Evolutionary conservation across 2,797 vertebrate species (phyloP).

Genomic region (Centropyge bicolor): DNA sequence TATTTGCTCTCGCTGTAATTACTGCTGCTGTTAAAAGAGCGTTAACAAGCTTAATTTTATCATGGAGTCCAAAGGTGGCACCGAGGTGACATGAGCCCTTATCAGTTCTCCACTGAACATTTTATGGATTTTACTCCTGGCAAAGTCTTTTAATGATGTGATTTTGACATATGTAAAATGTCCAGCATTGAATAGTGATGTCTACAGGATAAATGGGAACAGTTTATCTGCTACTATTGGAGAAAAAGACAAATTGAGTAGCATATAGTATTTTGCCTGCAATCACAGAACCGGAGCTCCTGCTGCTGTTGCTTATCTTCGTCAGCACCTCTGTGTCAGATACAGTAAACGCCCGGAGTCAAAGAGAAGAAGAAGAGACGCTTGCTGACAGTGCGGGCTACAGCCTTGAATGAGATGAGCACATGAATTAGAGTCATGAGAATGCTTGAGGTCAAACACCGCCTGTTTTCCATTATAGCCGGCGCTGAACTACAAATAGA

Average conservation of each 20-base stretch:
- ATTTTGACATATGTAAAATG: constrained; percentile 8
- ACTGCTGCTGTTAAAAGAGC: background rate
- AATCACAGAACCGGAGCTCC: background rate
- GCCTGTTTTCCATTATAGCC: constrained; percentile 40
- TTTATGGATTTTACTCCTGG: background rate
- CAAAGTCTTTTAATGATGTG: background rate
- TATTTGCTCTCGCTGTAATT: constrained; percentile 33
- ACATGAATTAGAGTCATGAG: constrained; percentile 29
- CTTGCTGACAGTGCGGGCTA: constrained; percentile 5
- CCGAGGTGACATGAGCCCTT: background rate
- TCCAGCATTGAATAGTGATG: background rate
- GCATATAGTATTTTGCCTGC: background rate
- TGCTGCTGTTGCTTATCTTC: constrained; percentile 12
- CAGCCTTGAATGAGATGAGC: constrained; percentile 40
- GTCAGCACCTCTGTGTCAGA: constrained; percentile 19
- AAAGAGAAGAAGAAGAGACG: background rate
- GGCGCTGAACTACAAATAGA: constrained; percentile 25
- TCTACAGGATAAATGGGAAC: background rate
- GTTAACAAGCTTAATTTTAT: background rate
- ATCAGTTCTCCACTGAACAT: background rate
- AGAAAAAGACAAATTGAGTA: background rate
- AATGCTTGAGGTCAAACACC: constrained; percentile 48
- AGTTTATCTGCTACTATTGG: background rate
- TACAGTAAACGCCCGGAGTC: background rate
- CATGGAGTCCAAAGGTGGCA: background rate